Evolutionary conservation across 2,888 invertebrate species (phyloP), one percentile per base, ranked within the genome.

Genomic region (Tenthredo distinguenda): DNA sequence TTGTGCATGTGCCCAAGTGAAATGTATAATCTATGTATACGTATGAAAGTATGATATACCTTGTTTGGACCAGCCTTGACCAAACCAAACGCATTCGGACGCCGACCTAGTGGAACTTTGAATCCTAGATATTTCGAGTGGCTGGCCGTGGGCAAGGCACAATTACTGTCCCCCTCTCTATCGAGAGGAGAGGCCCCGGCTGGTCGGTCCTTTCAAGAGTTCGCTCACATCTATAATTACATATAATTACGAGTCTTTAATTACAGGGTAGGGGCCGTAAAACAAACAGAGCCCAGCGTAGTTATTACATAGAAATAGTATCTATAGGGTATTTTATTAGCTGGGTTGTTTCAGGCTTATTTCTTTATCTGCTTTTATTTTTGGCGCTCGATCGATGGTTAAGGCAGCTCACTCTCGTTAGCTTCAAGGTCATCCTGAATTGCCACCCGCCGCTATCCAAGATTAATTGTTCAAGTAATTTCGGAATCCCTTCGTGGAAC

Each of bases 271-370:
- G 50, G 18, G 72, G n/a, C 83, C 15, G 85, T 85, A 85, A 85
- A 85, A 79, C 85, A 85, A 85, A 85, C 85, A 85, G 79, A 62
- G 85, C 68, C 58, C 68, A 37, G 68, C 34, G 21, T 79, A 43
- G 68, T 85, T 85, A 85, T 85, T 81, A 85, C 65, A 76, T 85
- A 81, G 81, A 81, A 58, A 81, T 62, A 81, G 81, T 81, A 26
- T 81, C 81, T 40, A 81, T 79, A 62, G 62, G 81, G 62, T 81
- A 62, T 81, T 81, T 81, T 58, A 62, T 81, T 81, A 40, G 26
- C 21, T 37, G 50, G 50, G 10, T 55, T 37, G 62, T 62, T 62
- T 58, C 21, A 15, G 26, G 15, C 1, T 37, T 21, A 26, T 81
- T 40, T 58, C 47, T 62, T 58, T 37, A n/a, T 81, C 40, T 21